Base-by-base conservation (phyloP, 2,797 vertebrate species). In the Epinephelus coioides region DNA sequence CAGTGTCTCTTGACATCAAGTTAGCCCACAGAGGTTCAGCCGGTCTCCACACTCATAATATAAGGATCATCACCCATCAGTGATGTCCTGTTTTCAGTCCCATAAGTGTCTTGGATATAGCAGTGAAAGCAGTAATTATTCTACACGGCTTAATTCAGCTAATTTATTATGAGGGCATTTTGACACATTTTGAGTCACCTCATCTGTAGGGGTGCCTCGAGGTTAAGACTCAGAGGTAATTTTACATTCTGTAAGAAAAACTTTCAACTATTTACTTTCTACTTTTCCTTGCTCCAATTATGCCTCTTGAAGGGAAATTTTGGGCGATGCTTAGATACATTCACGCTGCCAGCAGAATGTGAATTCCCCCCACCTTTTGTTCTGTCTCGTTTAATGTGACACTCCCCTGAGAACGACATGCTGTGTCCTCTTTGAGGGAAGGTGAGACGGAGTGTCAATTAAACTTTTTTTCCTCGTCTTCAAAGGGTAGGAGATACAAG, bases 381-480 rank as follows among this genome's bases (percentile, higher is more conserved):
- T 86, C 80, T 30, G 63, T 84, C 77, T 76, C 27, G 27, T 86
- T 73, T 73, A 78, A 86, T 73, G 51, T 7, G 23, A 66, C 54
- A 76, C 69, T 80, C 69, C 54, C 62, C 43, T 9, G 73, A 81
- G 80, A 86, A 68, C 14, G n/a, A 79, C 62, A 50, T 3, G 10
- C 49, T 13, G 73, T 66, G 60, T 81, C 77, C 55, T 89, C 73
- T 84, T 79, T 77, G 69, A 81, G 69, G 56, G 64, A 80, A 87
- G 81, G 73, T 83, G 79, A 88, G 78, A 68, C 38, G 5, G 59
- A 63, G 63, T 81, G 76, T 82, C 81, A 79, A 73, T 85, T 86
- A 34, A 73, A 70, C 64, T 76, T 51, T 49, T 62, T 49, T 21
- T 5, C 2, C 23, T 64, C n/a, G 11, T 79, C 86, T 89, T 87